Evolutionary conservation across 2,888 invertebrate genomes (phyloP).

Genomic region (Boloria euphrosyne): DNA sequence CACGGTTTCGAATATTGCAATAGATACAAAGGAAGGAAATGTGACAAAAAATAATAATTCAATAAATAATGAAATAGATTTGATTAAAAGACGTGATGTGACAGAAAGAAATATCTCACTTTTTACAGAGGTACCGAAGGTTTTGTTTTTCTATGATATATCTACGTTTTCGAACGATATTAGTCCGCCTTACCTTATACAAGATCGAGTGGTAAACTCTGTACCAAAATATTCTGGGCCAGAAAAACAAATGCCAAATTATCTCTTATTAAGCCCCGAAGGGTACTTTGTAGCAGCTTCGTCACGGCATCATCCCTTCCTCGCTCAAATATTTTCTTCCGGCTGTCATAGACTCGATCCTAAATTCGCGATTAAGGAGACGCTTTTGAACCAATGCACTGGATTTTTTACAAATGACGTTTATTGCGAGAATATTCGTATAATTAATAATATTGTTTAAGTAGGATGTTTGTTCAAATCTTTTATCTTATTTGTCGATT

Average conservation of each 20-base stretch:
- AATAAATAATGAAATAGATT: neutral
- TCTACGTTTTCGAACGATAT: constrained; percentile 49
- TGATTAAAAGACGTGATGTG: constrained; percentile 14
- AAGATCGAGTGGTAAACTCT: constrained; percentile 35
- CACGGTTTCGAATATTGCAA: neutral
- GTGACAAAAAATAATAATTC: constrained; percentile 26
- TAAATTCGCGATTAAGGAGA: constrained; percentile 58
- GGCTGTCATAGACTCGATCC: constrained; percentile 58
- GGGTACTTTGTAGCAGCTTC: constrained; percentile 66
- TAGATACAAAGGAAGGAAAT: neutral
- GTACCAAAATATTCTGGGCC: constrained; percentile 22
- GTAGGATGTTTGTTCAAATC: constrained; percentile 11
- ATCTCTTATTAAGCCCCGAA: constrained; percentile 59
- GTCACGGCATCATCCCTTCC: constrained; percentile 59
- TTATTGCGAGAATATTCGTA: constrained; percentile 65
- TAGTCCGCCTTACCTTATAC: constrained; percentile 46
- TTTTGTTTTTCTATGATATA: constrained; percentile 59
- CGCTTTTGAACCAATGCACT: constrained; percentile 58
- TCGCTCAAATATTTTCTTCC: constrained; percentile 55
- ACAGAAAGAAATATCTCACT: constrained; percentile 28
- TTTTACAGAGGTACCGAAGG: constrained; percentile 45
- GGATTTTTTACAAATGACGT: constrained; percentile 52
- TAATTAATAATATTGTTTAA: constrained; percentile 52
- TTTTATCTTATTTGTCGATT: constrained; percentile 21
- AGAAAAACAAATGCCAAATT: constrained; percentile 29